Conservation (phyloP, 2,888 invertebrate species). For the Tholera decimalis region DNA sequence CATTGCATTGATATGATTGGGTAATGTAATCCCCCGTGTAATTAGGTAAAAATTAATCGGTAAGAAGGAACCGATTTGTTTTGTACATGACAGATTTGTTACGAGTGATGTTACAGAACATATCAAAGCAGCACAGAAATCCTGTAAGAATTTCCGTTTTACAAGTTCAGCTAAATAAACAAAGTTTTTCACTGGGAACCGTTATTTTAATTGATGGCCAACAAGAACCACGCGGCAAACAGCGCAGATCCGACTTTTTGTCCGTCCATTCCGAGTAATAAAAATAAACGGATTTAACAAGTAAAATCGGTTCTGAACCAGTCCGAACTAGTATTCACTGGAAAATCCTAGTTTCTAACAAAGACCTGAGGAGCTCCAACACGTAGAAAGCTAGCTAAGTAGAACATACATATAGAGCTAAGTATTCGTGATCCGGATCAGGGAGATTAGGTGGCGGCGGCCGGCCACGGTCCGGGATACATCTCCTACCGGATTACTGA, state of each 20-base stretch:
- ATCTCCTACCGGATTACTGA: constrained; percentile 87
- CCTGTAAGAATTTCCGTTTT: not conserved
- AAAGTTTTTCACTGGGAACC: constrained; percentile 25
- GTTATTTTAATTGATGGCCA: constrained; percentile 40
- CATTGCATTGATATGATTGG: constrained; percentile 65
- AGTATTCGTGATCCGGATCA: constrained; percentile 87
- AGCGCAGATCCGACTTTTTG: constrained; percentile 53
- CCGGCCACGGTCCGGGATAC: constrained; percentile 88
- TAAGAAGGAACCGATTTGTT: constrained; percentile 33
- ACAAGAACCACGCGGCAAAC: constrained; percentile 26
- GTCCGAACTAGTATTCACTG: constrained; percentile 57
- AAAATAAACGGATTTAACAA: constrained; percentile 64
- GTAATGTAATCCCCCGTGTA: constrained; percentile 69
- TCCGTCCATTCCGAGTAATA: constrained; percentile 55
- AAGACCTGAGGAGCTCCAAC: constrained; percentile 71
- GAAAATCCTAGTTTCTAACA: constrained; percentile 73
- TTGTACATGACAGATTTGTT: constrained; percentile 10
- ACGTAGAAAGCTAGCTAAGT: constrained; percentile 66
- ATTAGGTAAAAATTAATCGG: constrained; percentile 67
- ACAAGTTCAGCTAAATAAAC: not conserved
- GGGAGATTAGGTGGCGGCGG: constrained; percentile 86
- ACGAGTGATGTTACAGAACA: not conserved
- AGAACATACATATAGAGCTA: constrained; percentile 74
- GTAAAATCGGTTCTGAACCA: constrained; percentile 59
- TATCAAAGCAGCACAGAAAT: not conserved